Conservation (phyloP, 2,113 vertebrate genomes). For the Podiceps cristatus region DNA sequence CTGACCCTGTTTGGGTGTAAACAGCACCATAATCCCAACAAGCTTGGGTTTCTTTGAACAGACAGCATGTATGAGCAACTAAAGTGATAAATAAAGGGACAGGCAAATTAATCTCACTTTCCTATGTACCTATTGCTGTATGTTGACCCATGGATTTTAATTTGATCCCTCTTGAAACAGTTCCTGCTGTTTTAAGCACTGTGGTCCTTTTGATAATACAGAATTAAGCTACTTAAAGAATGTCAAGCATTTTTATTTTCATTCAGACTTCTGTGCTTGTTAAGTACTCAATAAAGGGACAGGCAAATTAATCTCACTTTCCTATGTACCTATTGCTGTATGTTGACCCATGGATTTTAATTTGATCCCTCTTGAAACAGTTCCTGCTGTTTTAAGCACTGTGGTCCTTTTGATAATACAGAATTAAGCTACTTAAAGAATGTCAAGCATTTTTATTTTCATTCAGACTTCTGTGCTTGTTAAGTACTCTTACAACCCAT, state of each 20-base stretch:
- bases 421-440: background rate
- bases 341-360: background rate
- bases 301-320: background rate
- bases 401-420: background rate
- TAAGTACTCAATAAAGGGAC: background rate
- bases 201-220: background rate
- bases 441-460: background rate
- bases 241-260: background rate
- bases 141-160: background rate
- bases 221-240: background rate
- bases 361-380: background rate
- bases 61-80: background rate
- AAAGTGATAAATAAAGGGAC: background rate
- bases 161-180: background rate
- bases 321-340: fast-evolving
- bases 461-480: background rate
- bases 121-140: fast-evolving
- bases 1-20: background rate
- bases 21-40: background rate
- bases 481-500: background rate
- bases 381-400: background rate
- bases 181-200: background rate
- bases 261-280: background rate
- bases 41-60: fast-evolving
- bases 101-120: background rate